Percentiles rank a stretch among this genome's conserved stretches.
Evolutionary conservation across 64 coral and sea anemone genomes (phyloP).

Genomic region (Montipora foliosa): DNA sequence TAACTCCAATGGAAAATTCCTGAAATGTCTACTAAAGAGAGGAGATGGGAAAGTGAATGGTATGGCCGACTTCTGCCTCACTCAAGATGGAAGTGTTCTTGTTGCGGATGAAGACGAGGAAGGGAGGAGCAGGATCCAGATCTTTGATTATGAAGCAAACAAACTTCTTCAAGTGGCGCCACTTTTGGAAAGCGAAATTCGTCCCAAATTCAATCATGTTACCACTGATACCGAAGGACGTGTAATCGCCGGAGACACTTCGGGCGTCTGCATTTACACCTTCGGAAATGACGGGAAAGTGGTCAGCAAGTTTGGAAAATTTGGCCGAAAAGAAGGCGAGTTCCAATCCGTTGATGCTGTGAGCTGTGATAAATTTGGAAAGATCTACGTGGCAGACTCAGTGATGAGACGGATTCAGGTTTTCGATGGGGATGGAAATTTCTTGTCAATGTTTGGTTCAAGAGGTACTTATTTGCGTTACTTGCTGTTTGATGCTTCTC

Average conservation of each 20-base stretch:
- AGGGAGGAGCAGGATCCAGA: constrained; percentile 56
- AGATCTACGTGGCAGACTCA: constrained; percentile 75
- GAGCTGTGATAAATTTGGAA: constrained; percentile 24
- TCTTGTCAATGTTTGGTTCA: constrained; percentile 69
- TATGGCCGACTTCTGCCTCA: constrained; percentile 80
- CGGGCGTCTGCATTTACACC: constrained; percentile 34
- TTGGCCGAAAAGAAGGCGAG: constrained; percentile 65
- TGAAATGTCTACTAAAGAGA: constrained; percentile 71
- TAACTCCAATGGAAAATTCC: constrained; percentile 68
- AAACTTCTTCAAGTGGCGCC: constrained; percentile 41
- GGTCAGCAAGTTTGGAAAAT: constrained; percentile 74
- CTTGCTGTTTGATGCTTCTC: constrained; percentile 56
- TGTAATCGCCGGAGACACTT: constrained; percentile 65
- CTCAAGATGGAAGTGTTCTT: constrained; percentile 73
- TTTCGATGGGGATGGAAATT: constrained; percentile 69
- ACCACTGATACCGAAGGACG: constrained; percentile 56
- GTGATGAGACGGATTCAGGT: constrained; percentile 22
- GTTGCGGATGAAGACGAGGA: constrained; percentile 62
- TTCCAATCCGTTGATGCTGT: constrained; percentile 55
- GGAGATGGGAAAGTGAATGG: constrained; percentile 80
- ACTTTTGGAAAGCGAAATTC: constrained; percentile 31
- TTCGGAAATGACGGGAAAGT: constrained; percentile 52
- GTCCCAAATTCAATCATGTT: constrained; percentile 30
- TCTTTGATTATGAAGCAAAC: constrained; percentile 81
- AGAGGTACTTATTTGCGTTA: constrained; percentile 16